Evolutionary conservation across 1,140 invertebrate genomes (phyloP).

Genomic region (Sinella curviseta): DNA sequence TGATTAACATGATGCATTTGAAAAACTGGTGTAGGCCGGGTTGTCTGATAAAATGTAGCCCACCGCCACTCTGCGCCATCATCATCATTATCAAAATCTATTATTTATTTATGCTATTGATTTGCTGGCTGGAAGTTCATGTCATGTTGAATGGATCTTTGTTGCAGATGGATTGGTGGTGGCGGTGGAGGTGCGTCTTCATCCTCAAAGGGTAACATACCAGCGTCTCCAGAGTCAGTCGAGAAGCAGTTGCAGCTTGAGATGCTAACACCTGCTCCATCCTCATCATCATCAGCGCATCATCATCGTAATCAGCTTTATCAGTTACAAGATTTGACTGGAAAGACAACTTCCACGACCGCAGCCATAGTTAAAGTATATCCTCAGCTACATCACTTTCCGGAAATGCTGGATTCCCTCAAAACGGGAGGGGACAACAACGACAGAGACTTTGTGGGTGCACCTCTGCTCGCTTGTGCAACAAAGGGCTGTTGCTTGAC

Average conservation of each 20-base stretch:
- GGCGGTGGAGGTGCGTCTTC: background rate
- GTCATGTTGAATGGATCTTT: background rate
- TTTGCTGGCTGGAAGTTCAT: too few relatives aligned
- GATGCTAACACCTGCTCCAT: background rate
- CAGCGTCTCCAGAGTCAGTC: background rate
- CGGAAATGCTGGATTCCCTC: conserved; percentile 9
- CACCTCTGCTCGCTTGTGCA: background rate
- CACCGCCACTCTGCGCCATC: too few relatives aligned
- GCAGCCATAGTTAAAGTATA: conserved; percentile 5
- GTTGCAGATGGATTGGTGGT: conserved; percentile 15
- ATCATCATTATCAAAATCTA: too few relatives aligned
- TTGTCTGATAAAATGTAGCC: too few relatives aligned
- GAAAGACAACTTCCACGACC: background rate
- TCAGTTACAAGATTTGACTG: background rate
- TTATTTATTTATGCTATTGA: too few relatives aligned
- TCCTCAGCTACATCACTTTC: background rate
- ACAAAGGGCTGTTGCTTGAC: background rate
- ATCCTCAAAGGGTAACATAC: background rate
- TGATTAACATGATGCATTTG: too few relatives aligned
- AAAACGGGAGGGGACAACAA: background rate
- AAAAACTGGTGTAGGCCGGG: too few relatives aligned
- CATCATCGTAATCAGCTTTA: background rate
- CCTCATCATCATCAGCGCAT: background rate
- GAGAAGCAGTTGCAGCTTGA: background rate
- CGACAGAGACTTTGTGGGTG: background rate